phyloP scores from a whole-genome alignment of 2,113 vertebrate species.

The Microcebus griseorufus region DNA sequence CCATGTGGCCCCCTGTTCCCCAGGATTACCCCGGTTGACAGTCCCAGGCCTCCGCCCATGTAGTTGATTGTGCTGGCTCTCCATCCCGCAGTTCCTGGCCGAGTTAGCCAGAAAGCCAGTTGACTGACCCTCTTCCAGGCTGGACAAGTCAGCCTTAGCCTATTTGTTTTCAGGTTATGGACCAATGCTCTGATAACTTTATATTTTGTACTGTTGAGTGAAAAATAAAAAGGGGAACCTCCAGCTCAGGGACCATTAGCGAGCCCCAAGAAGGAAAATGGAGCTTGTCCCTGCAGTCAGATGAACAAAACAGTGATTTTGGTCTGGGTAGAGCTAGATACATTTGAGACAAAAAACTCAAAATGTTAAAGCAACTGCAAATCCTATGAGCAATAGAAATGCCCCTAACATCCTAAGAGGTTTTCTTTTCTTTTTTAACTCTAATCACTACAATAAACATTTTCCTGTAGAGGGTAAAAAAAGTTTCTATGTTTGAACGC shows the following conservation, averaged over 20 bases:
- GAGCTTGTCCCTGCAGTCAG: conserved; percentile 75
- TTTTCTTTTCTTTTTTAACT: background rate
- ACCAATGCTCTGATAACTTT: background rate
- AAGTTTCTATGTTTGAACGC: background rate
- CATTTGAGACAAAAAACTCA: conserved; percentile 56
- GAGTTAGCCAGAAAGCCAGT: background rate
- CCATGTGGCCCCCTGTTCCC: background rate
- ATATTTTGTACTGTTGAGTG: background rate
- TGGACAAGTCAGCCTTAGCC: background rate
- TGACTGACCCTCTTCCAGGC: background rate
- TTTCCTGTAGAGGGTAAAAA: background rate
- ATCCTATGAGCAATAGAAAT: background rate
- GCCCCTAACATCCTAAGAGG: background rate
- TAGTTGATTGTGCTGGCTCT: accelerated
- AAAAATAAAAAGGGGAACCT: conserved; percentile 29
- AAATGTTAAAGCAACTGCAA: conserved; percentile 45
- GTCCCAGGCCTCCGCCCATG: background rate
- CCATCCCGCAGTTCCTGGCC: background rate
- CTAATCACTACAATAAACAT: background rate
- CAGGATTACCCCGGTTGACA: background rate
- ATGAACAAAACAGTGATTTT: conserved; percentile 8
- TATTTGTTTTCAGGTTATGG: background rate
- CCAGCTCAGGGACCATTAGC: conserved; percentile 66
- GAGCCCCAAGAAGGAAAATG: conserved; percentile 69
- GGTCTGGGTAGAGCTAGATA: conserved; percentile 50